Conservation (phyloP, 2,113 vertebrate species). For the Hymenochirus boettgeri region DNA sequence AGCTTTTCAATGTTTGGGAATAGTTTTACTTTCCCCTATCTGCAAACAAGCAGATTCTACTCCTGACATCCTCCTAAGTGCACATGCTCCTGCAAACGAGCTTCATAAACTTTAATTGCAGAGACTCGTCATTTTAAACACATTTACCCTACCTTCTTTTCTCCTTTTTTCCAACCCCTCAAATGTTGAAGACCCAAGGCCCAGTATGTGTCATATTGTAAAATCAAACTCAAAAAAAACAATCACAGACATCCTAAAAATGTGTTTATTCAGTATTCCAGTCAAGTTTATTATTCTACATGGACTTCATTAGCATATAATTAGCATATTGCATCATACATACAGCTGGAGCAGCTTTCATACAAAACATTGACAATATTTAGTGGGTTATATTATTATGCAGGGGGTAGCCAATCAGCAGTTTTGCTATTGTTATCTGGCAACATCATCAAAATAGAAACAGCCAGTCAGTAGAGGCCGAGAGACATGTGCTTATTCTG, state of each 20-base stretch:
- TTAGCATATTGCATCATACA: conserved; percentile 30
- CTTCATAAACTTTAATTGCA: no score
- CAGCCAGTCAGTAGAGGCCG: conserved; percentile 17
- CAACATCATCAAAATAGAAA: conserved; percentile 3
- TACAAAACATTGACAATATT: conserved; percentile 27
- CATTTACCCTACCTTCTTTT: no score
- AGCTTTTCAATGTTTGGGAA: no score
- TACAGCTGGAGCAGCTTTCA: conserved; percentile 12
- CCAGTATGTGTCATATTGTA: neutral
- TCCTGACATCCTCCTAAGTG: no score
- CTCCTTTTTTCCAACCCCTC: no score
- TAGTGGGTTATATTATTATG: conserved; percentile 9
- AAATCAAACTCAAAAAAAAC: neutral
- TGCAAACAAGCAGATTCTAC: no score
- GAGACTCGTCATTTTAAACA: no score
- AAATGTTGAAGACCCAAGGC: neutral
- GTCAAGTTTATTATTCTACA: conserved; percentile 31
- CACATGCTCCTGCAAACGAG: no score
- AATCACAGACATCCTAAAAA: conserved; percentile 16
- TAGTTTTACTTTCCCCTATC: no score
- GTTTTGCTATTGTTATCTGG: conserved; percentile 13
- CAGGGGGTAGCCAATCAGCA: conserved; percentile 21
- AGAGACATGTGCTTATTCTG: neutral
- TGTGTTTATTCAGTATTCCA: conserved; percentile 25
- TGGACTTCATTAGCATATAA: conserved; percentile 36